Base-by-base conservation (phyloP, 1,140 invertebrate species). In the Venustaconcha ellipsiformis region DNA sequence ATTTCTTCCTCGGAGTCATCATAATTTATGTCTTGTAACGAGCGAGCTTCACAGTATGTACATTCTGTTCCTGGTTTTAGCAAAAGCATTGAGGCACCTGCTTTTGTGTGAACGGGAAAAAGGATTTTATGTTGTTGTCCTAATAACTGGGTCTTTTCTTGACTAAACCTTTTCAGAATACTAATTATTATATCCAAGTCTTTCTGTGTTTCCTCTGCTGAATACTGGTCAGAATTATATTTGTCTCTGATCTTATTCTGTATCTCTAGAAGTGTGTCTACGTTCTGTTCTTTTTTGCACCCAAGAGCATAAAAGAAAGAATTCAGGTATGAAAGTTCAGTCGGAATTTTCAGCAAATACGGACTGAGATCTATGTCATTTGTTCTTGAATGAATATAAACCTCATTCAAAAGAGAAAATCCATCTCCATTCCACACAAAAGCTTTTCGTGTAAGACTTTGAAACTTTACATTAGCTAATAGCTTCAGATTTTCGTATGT, bases 381-480 rank as follows among this genome's bases (percentile, higher is more conserved):
- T 30, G 48, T 55, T 14, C 18, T 11, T 14, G 5, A 55, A 20
- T 76, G 48, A 48, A 57, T 13, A 30, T 60, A 70, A 14, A 76
- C 59, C 57, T 66, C 14, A 17, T 57, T 12, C 4, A 23, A 14
- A 37, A 64, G n/a, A 20, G 63, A 37, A 71, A 76, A 76, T 59
- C 23, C 20, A 66, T 66, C 55, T 67, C 74, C 74, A 23, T 70
- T 64, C 68, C 68, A 76, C 20, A 76, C 20, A 67, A 48, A 23
- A 15, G 37, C n/a, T 48, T 48, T 48, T 6, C 37, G 37, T 8
- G 37, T 48, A 48, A 48, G 37, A 11, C 37, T 48, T 48, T 48
- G 6, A 48, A 48, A 48, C 37, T 48, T 48, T 48, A 8, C 37
- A 48, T 48, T 48, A 48, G 37, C 37, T 5, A 48, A 6, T 11